Percentiles rank a stretch among this genome's conserved stretches.
Conservation (phyloP, 2,888 invertebrate species). For the Trachelus iudaicus region DNA sequence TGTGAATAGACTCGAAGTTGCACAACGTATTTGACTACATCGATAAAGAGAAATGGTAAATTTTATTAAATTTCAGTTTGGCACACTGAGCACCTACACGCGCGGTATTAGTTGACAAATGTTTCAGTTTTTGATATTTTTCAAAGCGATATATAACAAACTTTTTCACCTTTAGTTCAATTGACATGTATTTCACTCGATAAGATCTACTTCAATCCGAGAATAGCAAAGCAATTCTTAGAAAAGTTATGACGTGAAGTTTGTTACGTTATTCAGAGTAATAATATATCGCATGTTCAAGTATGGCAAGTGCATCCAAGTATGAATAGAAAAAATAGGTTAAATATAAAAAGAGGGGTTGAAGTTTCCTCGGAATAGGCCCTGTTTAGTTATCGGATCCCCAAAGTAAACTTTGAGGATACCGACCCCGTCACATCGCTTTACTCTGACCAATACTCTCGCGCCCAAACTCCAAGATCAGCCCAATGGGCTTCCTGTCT, state of each 20-base stretch:
- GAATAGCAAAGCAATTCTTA: neutral
- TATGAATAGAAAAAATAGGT: neutral
- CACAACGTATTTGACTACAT: too few relatives aligned
- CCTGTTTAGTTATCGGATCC: slow-evolving; percentile 49
- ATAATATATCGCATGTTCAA: neutral
- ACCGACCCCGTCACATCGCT: slow-evolving; percentile 42
- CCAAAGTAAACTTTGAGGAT: neutral
- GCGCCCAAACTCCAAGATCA: slow-evolving; percentile 48
- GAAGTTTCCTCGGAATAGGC: slow-evolving; percentile 52
- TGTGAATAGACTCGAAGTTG: neutral
- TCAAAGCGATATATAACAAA: neutral
- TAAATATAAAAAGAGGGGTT: slow-evolving; percentile 1
- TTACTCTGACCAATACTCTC: slow-evolving; percentile 58
- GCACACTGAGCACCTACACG: neutral
- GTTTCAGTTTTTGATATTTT: neutral
- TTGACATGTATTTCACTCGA: neutral
- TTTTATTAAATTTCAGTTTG: neutral
- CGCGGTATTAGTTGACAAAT: neutral
- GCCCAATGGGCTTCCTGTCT: slow-evolving; percentile 39
- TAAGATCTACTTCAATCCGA: neutral
- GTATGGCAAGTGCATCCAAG: neutral
- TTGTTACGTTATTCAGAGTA: neutral
- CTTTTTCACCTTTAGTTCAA: neutral
- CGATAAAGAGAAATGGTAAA: neutral
- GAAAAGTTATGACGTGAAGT: neutral